phyloP scores from a whole-genome alignment of 2,888 invertebrate genomes.

The Seladonia tumulorum region DNA sequence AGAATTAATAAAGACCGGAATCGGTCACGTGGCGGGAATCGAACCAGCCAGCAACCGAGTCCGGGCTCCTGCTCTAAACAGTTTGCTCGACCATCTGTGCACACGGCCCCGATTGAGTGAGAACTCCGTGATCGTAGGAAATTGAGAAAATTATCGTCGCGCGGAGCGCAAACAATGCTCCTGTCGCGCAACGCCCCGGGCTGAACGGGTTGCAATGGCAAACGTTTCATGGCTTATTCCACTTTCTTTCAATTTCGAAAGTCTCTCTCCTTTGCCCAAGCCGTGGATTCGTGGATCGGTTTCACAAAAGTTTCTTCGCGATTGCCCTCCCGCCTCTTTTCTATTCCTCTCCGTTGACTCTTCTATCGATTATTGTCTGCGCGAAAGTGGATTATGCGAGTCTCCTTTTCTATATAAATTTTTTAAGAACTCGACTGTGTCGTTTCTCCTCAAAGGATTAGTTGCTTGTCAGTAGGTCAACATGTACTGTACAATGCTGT shows the following conservation, averaged over 20 bases:
- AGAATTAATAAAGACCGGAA: constrained; percentile 46
- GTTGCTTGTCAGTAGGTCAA: no score
- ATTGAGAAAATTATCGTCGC: background rate
- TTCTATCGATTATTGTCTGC: background rate
- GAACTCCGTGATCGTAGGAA: constrained; percentile 12
- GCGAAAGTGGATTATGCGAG: no score
- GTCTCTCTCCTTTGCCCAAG: no score
- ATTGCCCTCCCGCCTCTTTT: background rate
- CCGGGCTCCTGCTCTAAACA: constrained; percentile 11
- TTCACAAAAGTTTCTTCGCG: background rate
- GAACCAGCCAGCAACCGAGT: background rate
- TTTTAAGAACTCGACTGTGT: no score
- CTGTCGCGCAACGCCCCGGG: background rate
- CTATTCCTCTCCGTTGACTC: background rate
- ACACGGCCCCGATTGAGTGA: background rate
- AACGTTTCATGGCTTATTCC: background rate
- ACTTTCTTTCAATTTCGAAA: background rate
- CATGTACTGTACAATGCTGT: no score
- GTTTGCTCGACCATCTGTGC: constrained; percentile 5
- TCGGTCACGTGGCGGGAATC: constrained; percentile 47
- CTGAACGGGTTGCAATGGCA: background rate
- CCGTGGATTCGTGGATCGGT: background rate
- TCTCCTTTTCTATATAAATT: background rate
- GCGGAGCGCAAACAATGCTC: background rate
- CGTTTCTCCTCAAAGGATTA: no score